Evolutionary conservation across 2,888 invertebrate genomes (phyloP).

Genomic region (Eucera pruinosa): DNA sequence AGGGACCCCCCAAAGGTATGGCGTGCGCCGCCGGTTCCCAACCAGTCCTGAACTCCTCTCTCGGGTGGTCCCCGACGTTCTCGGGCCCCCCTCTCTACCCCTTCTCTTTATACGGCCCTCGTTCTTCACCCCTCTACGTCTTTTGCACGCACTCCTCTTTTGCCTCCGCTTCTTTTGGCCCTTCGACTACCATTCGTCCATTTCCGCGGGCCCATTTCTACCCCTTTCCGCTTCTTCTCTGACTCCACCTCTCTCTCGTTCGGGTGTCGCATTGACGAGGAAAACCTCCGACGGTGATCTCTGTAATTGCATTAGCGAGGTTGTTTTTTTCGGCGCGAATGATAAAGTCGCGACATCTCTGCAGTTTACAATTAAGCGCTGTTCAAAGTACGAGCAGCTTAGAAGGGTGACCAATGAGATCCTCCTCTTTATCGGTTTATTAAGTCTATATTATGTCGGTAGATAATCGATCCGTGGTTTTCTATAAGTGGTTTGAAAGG

Average conservation of each 20-base stretch:
- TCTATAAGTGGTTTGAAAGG: no score
- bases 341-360: no score
- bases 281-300: no score
- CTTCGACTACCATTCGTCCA: constrained; percentile 27
- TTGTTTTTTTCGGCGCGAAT: no score
- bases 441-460: no score
- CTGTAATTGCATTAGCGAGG: no score
- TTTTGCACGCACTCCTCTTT: constrained; percentile 38
- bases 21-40: constrained; percentile 82
- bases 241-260: neutral
- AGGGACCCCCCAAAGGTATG: constrained; percentile 83
- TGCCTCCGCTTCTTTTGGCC: constrained; percentile 23
- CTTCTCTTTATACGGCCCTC: constrained; percentile 59
- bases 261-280: no score
- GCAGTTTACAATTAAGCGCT: no score
- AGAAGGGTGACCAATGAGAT: no score
- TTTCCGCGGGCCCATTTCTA: constrained; percentile 41
- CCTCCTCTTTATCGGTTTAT: no score
- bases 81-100: constrained; percentile 62
- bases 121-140: constrained; percentile 29
- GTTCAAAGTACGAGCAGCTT: no score
- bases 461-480: no score
- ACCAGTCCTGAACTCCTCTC: constrained; percentile 81
- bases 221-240: constrained; percentile 24
- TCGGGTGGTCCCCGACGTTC: constrained; percentile 82